These are phyloP conservation scores for Dendroctonus valens DNA, from an alignment of 1,140 invertebrate genomes.

Conservation along the genomic window DNA sequence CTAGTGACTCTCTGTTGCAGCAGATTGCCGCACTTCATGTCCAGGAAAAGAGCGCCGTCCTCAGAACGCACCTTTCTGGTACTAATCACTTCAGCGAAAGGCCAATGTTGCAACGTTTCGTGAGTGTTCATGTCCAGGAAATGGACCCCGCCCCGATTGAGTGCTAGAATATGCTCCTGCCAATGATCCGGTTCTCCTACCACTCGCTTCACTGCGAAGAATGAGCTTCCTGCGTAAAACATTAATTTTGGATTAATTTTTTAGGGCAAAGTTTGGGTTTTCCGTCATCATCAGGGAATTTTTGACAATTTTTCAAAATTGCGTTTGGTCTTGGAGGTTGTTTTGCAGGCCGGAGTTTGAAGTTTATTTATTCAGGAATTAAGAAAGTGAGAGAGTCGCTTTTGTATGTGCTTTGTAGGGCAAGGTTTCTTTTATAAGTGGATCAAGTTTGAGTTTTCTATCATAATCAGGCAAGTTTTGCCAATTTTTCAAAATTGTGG, in stretches of 20 bases:
- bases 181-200: conserved; percentile 58
- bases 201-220: conserved; percentile 91
- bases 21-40: conserved; percentile 96
- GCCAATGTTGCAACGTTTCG: conserved; percentile 87
- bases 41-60: conserved; percentile 88
- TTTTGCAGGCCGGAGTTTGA: too few relatives aligned
- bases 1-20: conserved; percentile 94
- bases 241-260: not conserved
- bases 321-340: too few relatives aligned
- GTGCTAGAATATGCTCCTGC: conserved; percentile 84
- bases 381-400: too few relatives aligned
- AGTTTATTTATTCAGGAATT: too few relatives aligned
- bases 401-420: too few relatives aligned
- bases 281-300: too few relatives aligned
- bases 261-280: not conserved
- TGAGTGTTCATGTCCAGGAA: conserved; percentile 91
- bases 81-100: conserved; percentile 93
- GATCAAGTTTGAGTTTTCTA: too few relatives aligned
- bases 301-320: too few relatives aligned
- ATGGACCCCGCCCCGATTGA: conserved; percentile 90
- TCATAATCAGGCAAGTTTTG: too few relatives aligned
- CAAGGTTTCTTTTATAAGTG: too few relatives aligned
- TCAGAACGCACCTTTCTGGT: conserved; percentile 88
- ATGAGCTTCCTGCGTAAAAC: conserved; percentile 66
- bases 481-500: too few relatives aligned